Percentiles rank a stretch among this genome's conserved stretches.
These are phyloP conservation scores for Drosophila pseudoananassae DNA, from an alignment of 1,140 invertebrate genomes.

Conservation along the genomic window DNA sequence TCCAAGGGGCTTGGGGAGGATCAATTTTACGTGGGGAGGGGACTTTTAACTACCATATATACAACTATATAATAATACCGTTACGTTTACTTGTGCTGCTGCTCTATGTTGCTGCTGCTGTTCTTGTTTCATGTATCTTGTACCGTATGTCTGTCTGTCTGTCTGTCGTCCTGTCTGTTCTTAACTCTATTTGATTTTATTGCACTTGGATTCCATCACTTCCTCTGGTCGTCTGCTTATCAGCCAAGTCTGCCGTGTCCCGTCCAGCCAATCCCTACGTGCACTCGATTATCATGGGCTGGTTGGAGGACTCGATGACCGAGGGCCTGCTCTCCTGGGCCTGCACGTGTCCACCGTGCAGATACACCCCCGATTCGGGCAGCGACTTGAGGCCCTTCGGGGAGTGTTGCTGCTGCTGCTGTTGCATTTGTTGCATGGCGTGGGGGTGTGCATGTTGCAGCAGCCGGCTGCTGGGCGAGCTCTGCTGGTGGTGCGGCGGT, in stretches of 20 bases:
- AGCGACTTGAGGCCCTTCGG: conserved; percentile 57
- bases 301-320: conserved; percentile 92
- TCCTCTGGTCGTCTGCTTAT: conserved; percentile 32
- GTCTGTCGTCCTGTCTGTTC: conserved; percentile 38
- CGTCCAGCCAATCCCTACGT: conserved; percentile 86
- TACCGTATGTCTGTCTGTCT: conserved; percentile 32
- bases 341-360: conserved; percentile 82
- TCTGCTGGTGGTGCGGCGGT: conserved; percentile 85
- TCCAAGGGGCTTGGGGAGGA: not conserved
- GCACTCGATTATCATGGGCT: conserved; percentile 94
- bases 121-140: not conserved
- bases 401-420: conserved; percentile 61
- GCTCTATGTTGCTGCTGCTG: conserved; percentile 45
- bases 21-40: conserved; percentile 39
- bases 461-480: conserved; percentile 85
- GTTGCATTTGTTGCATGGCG: conserved; percentile 76
- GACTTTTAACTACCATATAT: conserved; percentile 45
- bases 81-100: conserved; percentile 78
- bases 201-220: conserved; percentile 74
- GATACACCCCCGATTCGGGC: conserved; percentile 82
- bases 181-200: conserved; percentile 61
- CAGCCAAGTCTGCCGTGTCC: not conserved
- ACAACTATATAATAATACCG: conserved; percentile 79
- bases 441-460: conserved; percentile 85
- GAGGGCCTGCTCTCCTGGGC: conserved; percentile 89